A percentile compares a stretch with the other conserved stretches of the same genome.
These are phyloP conservation scores for Megastigmus dorsalis DNA, from an alignment of 2,888 invertebrate genomes.

Conservation along the genomic window DNA sequence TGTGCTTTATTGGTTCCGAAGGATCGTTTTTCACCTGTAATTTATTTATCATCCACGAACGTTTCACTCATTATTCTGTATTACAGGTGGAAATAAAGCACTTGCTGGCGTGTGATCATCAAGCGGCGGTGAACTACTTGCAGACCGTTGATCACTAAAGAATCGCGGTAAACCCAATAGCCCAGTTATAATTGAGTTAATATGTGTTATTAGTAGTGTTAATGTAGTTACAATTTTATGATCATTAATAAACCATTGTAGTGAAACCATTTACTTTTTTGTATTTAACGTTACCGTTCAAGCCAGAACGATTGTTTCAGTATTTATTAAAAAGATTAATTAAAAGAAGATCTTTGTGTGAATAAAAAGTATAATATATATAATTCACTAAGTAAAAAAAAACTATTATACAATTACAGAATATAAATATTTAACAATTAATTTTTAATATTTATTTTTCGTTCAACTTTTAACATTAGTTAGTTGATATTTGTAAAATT, in stretches of 20 bases:
- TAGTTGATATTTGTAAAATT: not conserved
- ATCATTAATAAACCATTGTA: constrained; percentile 32
- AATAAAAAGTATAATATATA: constrained; percentile 16
- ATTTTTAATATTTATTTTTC: constrained; percentile 13
- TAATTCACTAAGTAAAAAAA: not conserved
- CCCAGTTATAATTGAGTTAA: constrained; percentile 1
- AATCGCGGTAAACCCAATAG: too few species aligned
- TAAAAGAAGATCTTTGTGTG: not conserved
- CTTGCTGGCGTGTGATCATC: constrained; percentile 49
- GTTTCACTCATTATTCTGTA: too few species aligned
- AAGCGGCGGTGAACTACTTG: constrained; percentile 39
- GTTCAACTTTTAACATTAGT: constrained; percentile 11
- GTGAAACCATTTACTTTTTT: too few species aligned
- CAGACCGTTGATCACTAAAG: constrained; percentile 25
- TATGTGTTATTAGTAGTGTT: constrained; percentile 13
- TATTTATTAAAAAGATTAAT: not conserved
- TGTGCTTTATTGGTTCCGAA: too few species aligned
- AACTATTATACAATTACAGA: too few species aligned
- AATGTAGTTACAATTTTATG: constrained; percentile 10
- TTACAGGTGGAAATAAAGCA: constrained; percentile 53
- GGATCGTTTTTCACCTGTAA: too few species aligned
- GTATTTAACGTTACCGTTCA: too few species aligned
- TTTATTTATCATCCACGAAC: too few species aligned
- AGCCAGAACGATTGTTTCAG: too few species aligned
- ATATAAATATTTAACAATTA: constrained; percentile 25